Percentiles rank a stretch among this genome's conserved stretches.
These are phyloP conservation scores for Python bivittatus DNA, from an alignment of 2,113 vertebrate genomes.

Conservation along the genomic window DNA sequence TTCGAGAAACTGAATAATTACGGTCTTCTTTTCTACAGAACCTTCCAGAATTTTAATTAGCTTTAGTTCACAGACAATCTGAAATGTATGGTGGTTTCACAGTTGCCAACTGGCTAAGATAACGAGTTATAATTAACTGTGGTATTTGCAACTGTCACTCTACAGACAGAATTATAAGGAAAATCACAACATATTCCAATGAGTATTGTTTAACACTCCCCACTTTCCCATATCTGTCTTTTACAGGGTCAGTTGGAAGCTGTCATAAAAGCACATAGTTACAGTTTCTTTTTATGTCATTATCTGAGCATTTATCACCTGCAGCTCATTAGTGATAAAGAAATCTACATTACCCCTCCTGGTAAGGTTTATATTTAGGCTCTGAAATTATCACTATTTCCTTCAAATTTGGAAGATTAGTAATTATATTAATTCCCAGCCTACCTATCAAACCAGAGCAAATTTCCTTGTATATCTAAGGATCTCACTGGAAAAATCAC, in stretches of 20 bases:
- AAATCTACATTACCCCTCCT: not conserved
- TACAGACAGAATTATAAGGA: conserved; percentile 2
- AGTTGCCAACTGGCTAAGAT: conserved; percentile 33
- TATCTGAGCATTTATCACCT: not conserved
- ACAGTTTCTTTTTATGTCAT: not conserved
- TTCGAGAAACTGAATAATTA: conserved; percentile 13
- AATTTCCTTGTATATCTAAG: not conserved
- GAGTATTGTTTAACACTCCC: conserved; percentile 10
- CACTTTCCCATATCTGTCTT: not conserved
- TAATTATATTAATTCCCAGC: not conserved
- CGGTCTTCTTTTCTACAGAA: not conserved
- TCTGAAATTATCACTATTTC: not conserved
- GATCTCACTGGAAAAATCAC: not conserved
- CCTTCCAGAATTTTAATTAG: conserved; percentile 28
- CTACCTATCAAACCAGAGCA: not conserved
- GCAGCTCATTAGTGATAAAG: not conserved
- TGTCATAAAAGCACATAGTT: not conserved
- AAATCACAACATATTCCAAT: conserved; percentile 9
- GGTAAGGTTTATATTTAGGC: not conserved
- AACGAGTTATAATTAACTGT: conserved; percentile 29
- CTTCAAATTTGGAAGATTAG: not conserved
- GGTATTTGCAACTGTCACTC: conserved; percentile 21
- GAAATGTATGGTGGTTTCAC: conserved; percentile 24
- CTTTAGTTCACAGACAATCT: conserved; percentile 28
- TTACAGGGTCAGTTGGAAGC: not conserved